Evolutionary conservation across 2,113 vertebrate species (phyloP).

Genomic region (Telmatochromis sp.): DNA sequence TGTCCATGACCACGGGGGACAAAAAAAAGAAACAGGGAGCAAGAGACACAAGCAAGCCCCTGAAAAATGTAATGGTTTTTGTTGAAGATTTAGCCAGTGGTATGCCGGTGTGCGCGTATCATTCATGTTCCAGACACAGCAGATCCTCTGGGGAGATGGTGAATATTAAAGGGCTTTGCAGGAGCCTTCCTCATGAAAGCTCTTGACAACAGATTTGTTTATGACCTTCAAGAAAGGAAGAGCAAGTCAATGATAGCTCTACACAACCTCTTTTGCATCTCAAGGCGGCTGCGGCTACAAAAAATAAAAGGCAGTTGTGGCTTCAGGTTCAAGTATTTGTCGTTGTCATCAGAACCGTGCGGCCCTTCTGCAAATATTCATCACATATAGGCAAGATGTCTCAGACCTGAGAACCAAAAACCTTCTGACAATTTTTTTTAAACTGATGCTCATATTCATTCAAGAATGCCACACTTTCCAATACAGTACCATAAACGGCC

Average conservation of each 20-base stretch:
- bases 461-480: background rate
- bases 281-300: background rate
- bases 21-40: slow-evolving; percentile 16
- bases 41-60: slow-evolving; percentile 33
- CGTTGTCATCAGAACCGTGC: slow-evolving; percentile 3
- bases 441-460: slow-evolving; percentile 1
- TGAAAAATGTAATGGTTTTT: slow-evolving; percentile 51
- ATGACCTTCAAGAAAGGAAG: slow-evolving; percentile 54
- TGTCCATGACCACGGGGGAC: slow-evolving; percentile 46
- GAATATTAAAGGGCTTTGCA: slow-evolving; percentile 60
- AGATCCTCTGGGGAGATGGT: slow-evolving; percentile 45
- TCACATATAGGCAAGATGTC: background rate
- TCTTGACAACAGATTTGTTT: slow-evolving; percentile 59
- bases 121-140: slow-evolving; percentile 27
- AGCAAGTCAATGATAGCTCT: slow-evolving; percentile 34
- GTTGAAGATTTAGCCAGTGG: slow-evolving; percentile 52
- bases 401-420: background rate
- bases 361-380: background rate
- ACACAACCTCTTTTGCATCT: slow-evolving; percentile 35
- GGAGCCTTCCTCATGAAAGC: slow-evolving; percentile 15
- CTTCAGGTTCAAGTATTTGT: slow-evolving; percentile 4
- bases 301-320: background rate
- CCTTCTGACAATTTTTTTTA: background rate
- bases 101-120: background rate
- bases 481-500: background rate